Base-by-base conservation (phyloP, 2,113 vertebrate species). In the Egretta garzetta region DNA sequence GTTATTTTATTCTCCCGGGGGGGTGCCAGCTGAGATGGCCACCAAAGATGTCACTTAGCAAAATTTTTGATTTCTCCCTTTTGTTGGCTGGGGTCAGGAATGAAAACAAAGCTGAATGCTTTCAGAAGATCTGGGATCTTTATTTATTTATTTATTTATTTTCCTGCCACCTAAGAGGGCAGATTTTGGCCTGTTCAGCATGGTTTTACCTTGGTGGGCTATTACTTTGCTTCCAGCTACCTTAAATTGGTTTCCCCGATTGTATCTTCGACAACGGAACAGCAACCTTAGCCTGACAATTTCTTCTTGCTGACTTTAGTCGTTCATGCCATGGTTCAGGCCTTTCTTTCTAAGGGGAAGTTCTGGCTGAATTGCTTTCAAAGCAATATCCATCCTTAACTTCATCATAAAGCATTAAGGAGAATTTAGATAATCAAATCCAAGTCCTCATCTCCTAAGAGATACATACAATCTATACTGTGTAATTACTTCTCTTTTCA, bases 381-480 rank as follows among this genome's bases (percentile, higher is more conserved):
- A 30, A 95, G 85, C 92, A 82, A 88, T 72, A 49, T 68, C 80
- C 92, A 82, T 95, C 88, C 88, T 93, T 95, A 88, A 74, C 59
- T 88, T 97, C 91, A 76, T 89, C 92, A 89, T 87, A 93, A 76
- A 95, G 92, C 84, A 94, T 71, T 93, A 92, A 88, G 88, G 91
- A 79, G 87, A 88, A 85, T 93, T 89, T 93, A 96, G 95, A 81
- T 94, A 96, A 97, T 97, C 89, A 96, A 96, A 95, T 88, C 88
- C 60, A 47, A 91, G 81, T 86, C 86, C 75, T 90, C 90, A 53
- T 93, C 88, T 86, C 87, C 80, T 88, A 33, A 79, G 88, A 88
- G 91, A 74, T 86, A 60, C 26, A 18, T 66, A 52, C 64, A 72
- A 91, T 95, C 91, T 24, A 80, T 90, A 73, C 74, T 71, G 30